Conservation (phyloP, 2,888 invertebrate genomes). For the Eupithecia centaureata region DNA sequence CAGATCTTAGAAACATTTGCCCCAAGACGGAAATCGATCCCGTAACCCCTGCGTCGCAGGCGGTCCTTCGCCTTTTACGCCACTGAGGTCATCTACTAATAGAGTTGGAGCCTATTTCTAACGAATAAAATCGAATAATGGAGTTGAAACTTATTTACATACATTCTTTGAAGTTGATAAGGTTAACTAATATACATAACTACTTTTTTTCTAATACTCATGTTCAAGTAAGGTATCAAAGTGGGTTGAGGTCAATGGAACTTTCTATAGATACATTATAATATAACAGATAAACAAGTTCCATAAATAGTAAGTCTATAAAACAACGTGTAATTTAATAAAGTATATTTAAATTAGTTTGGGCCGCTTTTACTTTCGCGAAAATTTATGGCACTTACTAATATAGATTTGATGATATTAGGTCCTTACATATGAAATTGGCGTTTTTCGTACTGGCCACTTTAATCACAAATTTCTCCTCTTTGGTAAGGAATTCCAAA, state of each 20-base stretch:
- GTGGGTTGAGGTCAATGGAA: not conserved
- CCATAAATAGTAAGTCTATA: constrained; percentile 11
- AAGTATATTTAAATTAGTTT: constrained; percentile 13
- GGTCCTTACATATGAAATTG: too few species aligned
- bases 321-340: constrained; percentile 25
- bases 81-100: too few species aligned
- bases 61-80: too few species aligned
- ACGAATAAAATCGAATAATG: too few species aligned
- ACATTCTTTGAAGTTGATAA: not conserved
- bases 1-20: too few species aligned
- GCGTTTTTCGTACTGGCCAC: too few species aligned
- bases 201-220: not conserved
- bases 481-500: too few species aligned
- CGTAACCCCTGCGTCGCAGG: too few species aligned
- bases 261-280: constrained; percentile 23
- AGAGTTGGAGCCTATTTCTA: too few species aligned
- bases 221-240: not conserved
- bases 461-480: too few species aligned
- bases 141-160: too few species aligned
- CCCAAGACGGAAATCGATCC: too few species aligned
- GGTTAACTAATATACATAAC: not conserved
- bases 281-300: constrained; percentile 21
- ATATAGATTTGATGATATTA: constrained; percentile 12
- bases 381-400: constrained; percentile 30
- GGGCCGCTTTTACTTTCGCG: constrained; percentile 39